Conservation (phyloP, 2,113 vertebrate species). For the Rhinolophus ferrumequinum region DNA sequence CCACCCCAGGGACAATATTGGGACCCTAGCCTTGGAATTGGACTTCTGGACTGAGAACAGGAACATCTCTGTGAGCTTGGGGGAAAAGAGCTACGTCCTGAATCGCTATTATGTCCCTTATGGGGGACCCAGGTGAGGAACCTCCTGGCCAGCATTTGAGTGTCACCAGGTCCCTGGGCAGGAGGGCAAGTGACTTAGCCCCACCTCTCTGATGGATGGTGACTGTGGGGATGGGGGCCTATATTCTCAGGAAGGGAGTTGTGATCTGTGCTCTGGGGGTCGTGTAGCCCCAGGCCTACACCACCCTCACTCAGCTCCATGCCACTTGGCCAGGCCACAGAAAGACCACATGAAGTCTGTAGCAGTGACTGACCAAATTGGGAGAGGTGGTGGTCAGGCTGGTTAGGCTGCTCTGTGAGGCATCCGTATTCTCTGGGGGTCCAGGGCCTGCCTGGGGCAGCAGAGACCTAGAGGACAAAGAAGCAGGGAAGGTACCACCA, state of each 20-base stretch:
- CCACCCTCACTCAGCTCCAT: neutral
- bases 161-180: neutral
- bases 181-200: too few species aligned
- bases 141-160: neutral
- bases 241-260: neutral
- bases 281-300: too few species aligned
- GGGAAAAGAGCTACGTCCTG: constrained; percentile 72
- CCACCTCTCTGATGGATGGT: too few species aligned
- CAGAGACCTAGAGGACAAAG: neutral
- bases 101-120: constrained; percentile 84
- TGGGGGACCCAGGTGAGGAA: constrained; percentile 86
- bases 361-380: neutral
- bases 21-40: constrained; percentile 85
- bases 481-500: neutral
- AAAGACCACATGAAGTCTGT: neutral
- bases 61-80: constrained; percentile 62
- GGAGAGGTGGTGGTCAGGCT: neutral
- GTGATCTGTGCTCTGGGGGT: neutral
- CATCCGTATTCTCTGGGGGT: neutral
- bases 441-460: neutral
- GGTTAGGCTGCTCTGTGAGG: accelerated
- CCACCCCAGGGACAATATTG: constrained; percentile 81
- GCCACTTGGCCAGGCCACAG: neutral
- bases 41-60: constrained; percentile 88
- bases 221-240: neutral